Evolutionary conservation across 2,113 vertebrate species (phyloP).

Genomic region (Melozone crissalis): DNA sequence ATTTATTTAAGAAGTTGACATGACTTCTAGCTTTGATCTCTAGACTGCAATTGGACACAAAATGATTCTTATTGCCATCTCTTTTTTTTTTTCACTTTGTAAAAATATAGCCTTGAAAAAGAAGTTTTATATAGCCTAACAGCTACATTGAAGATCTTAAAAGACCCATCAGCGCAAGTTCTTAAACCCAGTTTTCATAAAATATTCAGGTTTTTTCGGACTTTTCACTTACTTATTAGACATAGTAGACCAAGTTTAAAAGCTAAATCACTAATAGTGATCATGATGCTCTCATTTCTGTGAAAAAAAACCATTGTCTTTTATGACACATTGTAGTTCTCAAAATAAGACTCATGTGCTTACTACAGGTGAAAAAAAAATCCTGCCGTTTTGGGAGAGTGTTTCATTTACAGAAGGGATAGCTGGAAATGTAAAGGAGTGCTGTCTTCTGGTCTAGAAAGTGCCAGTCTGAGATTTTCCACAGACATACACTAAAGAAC

Average conservation of each 20-base stretch:
- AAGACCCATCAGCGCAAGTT: neutral
- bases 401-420: neutral
- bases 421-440: neutral
- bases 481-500: neutral
- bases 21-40: slow-evolving; percentile 20
- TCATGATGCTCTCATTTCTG: neutral
- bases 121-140: neutral
- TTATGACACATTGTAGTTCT: neutral
- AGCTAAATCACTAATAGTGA: neutral
- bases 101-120: neutral
- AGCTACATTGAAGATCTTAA: neutral
- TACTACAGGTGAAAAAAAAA: neutral
- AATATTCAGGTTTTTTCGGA: neutral
- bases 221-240: neutral
- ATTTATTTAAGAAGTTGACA: neutral
- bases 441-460: neutral
- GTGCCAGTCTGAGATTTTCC: neutral
- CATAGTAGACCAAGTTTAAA: neutral
- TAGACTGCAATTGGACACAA: neutral
- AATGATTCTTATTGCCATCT: neutral
- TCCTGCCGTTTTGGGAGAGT: accelerated
- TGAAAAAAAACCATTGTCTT: neutral
- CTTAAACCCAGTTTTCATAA: neutral
- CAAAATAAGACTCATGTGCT: neutral
- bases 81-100: neutral